These are phyloP conservation scores for Microcebus tavaratra DNA, from an alignment of 2,113 vertebrate species.

Conservation along the genomic window DNA sequence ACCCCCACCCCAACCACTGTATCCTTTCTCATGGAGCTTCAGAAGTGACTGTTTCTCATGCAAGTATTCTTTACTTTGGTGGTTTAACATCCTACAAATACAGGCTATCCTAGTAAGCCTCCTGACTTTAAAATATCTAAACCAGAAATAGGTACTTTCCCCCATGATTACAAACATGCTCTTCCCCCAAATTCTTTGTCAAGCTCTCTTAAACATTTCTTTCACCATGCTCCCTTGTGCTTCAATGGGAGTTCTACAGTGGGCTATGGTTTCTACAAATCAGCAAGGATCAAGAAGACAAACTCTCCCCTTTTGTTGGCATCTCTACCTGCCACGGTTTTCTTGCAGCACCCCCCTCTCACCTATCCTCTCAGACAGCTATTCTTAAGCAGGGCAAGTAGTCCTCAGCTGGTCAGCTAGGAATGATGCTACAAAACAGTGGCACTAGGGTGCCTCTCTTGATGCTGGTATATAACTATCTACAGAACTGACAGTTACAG, in stretches of 20 bases:
- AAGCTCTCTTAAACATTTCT: neutral
- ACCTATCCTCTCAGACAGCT: neutral
- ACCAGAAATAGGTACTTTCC: neutral
- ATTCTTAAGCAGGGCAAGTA: neutral
- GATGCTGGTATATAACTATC: neutral
- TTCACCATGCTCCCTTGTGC: too few species aligned
- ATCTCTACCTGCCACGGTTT: neutral
- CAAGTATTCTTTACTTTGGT: neutral
- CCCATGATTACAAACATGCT: neutral
- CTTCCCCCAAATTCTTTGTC: neutral
- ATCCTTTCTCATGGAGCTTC: neutral
- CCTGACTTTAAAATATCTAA: neutral
- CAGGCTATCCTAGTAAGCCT: neutral
- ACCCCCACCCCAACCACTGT: too few species aligned
- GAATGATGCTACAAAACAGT: neutral
- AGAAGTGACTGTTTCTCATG: neutral
- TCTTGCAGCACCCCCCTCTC: neutral
- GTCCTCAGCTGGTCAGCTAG: neutral
- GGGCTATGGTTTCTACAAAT: neutral
- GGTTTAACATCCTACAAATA: neutral
- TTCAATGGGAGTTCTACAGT: neutral
- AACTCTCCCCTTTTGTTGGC: neutral
- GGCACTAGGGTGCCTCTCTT: fast-evolving
- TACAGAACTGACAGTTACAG: neutral
- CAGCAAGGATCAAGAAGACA: neutral